A percentile compares a stretch with the other conserved stretches of the same genome.
Evolutionary conservation across 2,113 vertebrate species (phyloP).

Genomic region (Cephalophus harveyi): DNA sequence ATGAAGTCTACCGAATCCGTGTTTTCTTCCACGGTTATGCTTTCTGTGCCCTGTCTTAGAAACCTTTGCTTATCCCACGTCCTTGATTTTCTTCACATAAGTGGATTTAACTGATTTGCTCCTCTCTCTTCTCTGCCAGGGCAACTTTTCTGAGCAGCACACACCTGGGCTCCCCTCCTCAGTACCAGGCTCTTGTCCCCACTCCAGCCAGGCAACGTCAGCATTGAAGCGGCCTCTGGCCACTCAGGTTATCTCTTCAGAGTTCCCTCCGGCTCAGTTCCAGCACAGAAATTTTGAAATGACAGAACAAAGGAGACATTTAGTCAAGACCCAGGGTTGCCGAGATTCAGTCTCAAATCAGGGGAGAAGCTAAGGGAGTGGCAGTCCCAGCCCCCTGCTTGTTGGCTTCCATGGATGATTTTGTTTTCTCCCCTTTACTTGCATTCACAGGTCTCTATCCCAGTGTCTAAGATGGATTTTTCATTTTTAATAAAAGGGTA

Average conservation of each 20-base stretch:
- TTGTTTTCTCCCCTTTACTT: not conserved
- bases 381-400: too few species aligned
- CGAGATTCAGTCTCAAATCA: not conserved
- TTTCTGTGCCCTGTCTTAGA: not conserved
- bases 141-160: not conserved
- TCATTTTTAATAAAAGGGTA: not conserved
- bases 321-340: not conserved
- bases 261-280: not conserved
- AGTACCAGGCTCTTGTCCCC: not conserved
- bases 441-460: not conserved
- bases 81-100: not conserved
- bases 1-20: not conserved
- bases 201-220: not conserved
- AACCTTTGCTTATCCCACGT: not conserved
- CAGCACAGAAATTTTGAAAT: not conserved
- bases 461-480: not conserved
- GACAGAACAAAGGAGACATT: not conserved
- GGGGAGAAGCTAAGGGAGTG: not conserved
- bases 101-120: not conserved
- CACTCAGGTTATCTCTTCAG: not conserved
- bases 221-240: not conserved
- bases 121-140: not conserved
- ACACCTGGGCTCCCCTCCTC: not conserved
- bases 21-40: not conserved
- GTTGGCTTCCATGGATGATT: not conserved